Base-by-base conservation (phyloP, 2,113 vertebrate species). In the Pomatorhinus ruficollis region DNA sequence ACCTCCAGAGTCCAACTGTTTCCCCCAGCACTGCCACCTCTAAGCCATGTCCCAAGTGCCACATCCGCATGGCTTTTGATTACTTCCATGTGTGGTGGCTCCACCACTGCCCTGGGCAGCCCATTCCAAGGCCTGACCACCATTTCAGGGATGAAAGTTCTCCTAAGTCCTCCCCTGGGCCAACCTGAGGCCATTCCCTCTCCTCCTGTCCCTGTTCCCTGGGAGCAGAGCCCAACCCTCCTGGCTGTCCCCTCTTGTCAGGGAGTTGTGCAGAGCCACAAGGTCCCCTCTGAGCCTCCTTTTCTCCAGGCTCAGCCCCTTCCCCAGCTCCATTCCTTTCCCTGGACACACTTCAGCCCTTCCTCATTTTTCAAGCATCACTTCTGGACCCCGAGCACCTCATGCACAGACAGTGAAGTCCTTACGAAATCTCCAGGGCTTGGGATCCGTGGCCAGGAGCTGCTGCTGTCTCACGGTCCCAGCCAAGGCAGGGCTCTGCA, bases 371-470 rank as follows among this genome's bases (percentile, higher is more conserved):
- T 57, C 60, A 17, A 3, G 23, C 39, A 16, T 81, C 5, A 0
- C 35, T 49, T 59, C 9, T 79, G 70, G 47, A 65, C 11, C 15
- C 9, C 0, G 1, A 53, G 42, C 5, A 7, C 52, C 22, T 89
- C 0, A 0, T 68, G 35, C 22, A 16, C 0, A 2, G 53, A 5
- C 3, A 1, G 15, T 27, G 25, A 47, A 42, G 25, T 28, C 68
- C 42, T 10, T 12, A 15, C 3, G 49, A 24, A 39, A n/a, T n/a
- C 33, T 50, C 14, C 10, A 13, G 35, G 33, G 35, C 14, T 50
- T 15, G 45, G 49, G 59, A 25, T 72, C 10, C 0, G 4, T 21
- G 15, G 22, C 35, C 47, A 56, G 65, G 60, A 71, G 53, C 40
- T 35, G 64, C 14, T 56, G 78, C 45, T 80, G 25, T 22, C 21